Conservation (phyloP, 2,797 vertebrate species). For the Hoplostethus mediterraneus region DNA sequence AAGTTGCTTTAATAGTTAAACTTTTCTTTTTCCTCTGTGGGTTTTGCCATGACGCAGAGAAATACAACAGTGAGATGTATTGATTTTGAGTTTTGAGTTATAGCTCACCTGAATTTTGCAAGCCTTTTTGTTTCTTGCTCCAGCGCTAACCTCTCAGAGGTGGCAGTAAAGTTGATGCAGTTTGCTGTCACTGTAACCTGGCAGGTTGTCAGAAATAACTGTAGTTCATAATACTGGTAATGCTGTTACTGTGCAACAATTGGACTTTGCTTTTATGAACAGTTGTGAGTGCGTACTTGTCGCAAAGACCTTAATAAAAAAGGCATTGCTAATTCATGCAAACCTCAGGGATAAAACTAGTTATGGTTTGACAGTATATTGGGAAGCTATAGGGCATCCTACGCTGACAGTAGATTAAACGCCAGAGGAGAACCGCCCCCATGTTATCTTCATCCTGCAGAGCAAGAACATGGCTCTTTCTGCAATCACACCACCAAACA, state of each 20-base stretch:
- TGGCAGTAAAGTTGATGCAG: conserved; percentile 49
- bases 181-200: conserved; percentile 41
- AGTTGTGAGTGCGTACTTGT: conserved; percentile 14
- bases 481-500: conserved; percentile 43
- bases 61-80: conserved; percentile 53
- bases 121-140: conserved; percentile 55
- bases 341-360: conserved; percentile 34
- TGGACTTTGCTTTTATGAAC: conserved; percentile 17
- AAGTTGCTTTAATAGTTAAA: conserved; percentile 40
- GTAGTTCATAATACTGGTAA: conserved; percentile 21
- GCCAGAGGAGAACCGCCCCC: conserved; percentile 44
- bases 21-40: conserved; percentile 31
- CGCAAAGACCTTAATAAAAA: conserved; percentile 27
- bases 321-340: conserved; percentile 59
- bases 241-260: conserved; percentile 23
- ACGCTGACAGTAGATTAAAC: conserved; percentile 58
- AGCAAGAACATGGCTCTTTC: conserved; percentile 49
- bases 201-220: conserved; percentile 51
- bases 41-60: conserved; percentile 18
- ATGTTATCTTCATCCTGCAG: conserved; percentile 71
- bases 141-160: conserved; percentile 16
- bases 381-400: conserved; percentile 38
- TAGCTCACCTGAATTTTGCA: conserved; percentile 60
- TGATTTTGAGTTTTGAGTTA: conserved; percentile 58
- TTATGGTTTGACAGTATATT: conserved; percentile 41